Evolutionary conservation across 2,113 vertebrate genomes (phyloP).

Genomic region (Amazona guildingii): DNA sequence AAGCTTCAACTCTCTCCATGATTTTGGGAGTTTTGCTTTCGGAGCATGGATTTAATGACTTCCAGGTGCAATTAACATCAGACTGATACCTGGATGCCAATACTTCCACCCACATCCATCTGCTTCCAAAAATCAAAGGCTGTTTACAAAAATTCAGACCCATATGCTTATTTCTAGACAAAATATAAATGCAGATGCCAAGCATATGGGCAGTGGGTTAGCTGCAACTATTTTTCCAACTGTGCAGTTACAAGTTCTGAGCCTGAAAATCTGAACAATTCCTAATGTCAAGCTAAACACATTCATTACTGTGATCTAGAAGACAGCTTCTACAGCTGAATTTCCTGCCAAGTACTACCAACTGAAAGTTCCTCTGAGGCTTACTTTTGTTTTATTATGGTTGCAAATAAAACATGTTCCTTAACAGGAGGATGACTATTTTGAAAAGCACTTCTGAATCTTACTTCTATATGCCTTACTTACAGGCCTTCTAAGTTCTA

Average conservation of each 20-base stretch:
- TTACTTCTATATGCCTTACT: neutral
- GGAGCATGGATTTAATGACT: neutral
- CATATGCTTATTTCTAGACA: constrained; percentile 62
- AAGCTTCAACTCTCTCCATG: neutral
- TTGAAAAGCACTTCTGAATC: neutral
- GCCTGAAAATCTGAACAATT: constrained; percentile 43
- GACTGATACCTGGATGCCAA: constrained; percentile 14
- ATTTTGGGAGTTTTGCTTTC: neutral
- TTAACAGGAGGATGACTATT: neutral
- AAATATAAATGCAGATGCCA: constrained; percentile 56
- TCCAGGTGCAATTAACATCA: neutral
- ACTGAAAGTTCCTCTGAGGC: constrained; percentile 2
- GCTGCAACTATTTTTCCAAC: constrained; percentile 58
- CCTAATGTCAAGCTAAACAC: constrained; percentile 19
- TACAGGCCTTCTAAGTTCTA: neutral
- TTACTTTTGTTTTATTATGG: constrained; percentile 1
- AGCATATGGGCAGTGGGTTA: constrained; percentile 60
- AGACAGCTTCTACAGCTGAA: constrained; percentile 28
- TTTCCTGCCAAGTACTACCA: constrained; percentile 27
- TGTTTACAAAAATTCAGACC: constrained; percentile 47
- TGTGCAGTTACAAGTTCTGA: constrained; percentile 32
- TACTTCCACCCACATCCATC: constrained; percentile 41
- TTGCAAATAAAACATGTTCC: constrained; percentile 18
- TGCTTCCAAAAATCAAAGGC: constrained; percentile 31
- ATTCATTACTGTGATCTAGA: neutral